Evolutionary conservation across 1,140 invertebrate genomes (phyloP).

Genomic region (Anoplophora glabripennis): DNA sequence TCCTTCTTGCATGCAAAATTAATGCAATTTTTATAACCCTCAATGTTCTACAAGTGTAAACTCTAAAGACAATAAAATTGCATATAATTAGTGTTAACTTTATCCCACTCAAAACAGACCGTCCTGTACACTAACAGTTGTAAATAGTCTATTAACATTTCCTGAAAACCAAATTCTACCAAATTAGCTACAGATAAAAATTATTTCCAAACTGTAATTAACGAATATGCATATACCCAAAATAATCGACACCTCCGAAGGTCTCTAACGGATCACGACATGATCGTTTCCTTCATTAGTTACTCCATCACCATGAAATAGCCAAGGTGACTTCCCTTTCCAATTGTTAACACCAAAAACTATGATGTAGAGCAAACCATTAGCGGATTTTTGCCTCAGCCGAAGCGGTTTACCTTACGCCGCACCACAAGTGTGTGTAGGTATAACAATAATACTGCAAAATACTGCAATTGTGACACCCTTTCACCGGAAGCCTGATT

Average conservation of each 20-base stretch:
- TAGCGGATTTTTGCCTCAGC: neutral
- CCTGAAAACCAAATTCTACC: too few relatives aligned
- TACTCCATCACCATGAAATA: neutral
- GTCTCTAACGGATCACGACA: neutral
- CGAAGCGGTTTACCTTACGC: slow-evolving; percentile 9
- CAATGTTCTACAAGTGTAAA: too few relatives aligned
- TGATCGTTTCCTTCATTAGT: neutral
- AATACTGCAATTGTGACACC: neutral
- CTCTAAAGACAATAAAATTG: too few relatives aligned
- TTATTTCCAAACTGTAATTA: too few relatives aligned
- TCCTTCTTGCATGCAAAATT: too few relatives aligned
- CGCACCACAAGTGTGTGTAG: neutral
- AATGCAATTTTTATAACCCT: too few relatives aligned
- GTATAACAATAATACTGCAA: slow-evolving; percentile 10
- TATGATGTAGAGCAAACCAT: neutral
- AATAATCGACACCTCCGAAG: neutral
- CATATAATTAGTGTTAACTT: too few relatives aligned
- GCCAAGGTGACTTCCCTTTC: neutral
- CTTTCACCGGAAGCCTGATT: slow-evolving; percentile 16
- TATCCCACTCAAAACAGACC: too few relatives aligned
- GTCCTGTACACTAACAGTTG: too few relatives aligned
- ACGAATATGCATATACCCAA: neutral
- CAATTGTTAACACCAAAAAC: neutral
- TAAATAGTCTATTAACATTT: too few relatives aligned
- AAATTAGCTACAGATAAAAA: too few relatives aligned